These are phyloP conservation scores for Plebejus argus DNA, from an alignment of 2,888 invertebrate genomes.

Conservation along the genomic window DNA sequence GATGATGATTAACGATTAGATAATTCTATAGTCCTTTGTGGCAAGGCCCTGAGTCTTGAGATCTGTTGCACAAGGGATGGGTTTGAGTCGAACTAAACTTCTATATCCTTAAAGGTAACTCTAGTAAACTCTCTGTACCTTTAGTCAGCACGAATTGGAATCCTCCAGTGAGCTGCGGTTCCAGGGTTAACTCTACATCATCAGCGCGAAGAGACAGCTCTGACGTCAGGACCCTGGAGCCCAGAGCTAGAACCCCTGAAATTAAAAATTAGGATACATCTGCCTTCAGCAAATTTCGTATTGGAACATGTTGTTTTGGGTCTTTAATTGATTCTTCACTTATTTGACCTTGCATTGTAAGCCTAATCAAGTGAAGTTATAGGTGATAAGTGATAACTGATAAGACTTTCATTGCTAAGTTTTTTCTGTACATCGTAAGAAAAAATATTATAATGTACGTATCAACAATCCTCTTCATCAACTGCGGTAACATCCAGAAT, in stretches of 20 bases:
- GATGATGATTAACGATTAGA: not conserved
- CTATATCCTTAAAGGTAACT: not conserved
- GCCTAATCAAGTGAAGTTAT: no score
- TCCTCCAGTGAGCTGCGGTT: constrained; percentile 66
- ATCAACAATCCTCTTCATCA: no score
- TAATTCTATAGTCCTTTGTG: not conserved
- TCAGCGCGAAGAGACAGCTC: constrained; percentile 49
- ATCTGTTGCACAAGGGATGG: not conserved
- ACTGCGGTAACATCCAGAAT: no score
- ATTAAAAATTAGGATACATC: not conserved
- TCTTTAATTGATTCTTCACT: no score
- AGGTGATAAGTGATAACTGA: no score
- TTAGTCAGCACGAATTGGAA: constrained; percentile 56
- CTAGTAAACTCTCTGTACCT: constrained; percentile 47
- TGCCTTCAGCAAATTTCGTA: not conserved
- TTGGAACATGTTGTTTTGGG: not conserved
- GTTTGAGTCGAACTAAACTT: not conserved
- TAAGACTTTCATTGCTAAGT: no score
- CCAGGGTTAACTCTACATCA: constrained; percentile 60
- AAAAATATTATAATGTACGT: not conserved
- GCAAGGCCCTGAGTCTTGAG: no score
- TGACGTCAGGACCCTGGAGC: constrained; percentile 53
- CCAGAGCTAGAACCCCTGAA: constrained; percentile 57
- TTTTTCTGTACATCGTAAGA: no score
- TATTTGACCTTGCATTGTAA: no score